Evolutionary conservation across 1,140 invertebrate species (phyloP), one percentile per base, ranked within the genome.

Genomic region (Drosophila tristis): DNA sequence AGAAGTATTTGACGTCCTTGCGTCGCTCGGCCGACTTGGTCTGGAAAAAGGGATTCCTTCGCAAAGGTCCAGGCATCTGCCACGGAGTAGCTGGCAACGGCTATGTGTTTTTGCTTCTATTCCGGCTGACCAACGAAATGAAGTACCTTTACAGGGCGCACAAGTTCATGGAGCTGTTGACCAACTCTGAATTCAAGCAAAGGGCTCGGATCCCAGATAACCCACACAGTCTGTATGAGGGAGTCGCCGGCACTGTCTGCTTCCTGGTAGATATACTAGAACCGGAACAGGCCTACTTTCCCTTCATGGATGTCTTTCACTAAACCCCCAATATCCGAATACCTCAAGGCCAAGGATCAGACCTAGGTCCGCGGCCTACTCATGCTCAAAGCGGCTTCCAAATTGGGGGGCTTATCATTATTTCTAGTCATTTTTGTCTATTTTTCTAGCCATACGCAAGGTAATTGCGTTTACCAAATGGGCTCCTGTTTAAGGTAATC

Each of bases 1-100:
- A 94, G 3, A 95, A 95, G 82, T 98, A 96, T 91, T 91, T 97
- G 8, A 86, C 95, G 6, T 94, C 96, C 1, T 95, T 95, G 90
- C 80, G 95, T 2, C 93, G 93, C 58, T 95, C 95, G 82, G 96
- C 94, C 0, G 96, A 98, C 67, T 78, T 97, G 9, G 94, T 97
- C 0, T 98, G 97, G 97, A 90, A 94, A 16, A 95, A 95, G 86
- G 97, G 97, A 1, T 92, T 98, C 9, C 91, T 98, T 23, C 95
- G 93, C 71, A 98, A 98, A 93, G 97, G 97, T 0, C 96, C 96
- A 39, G 95, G 95, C 8, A 95, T 97, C 47, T 98, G 97, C 91
- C 97, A 98, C 91, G 97, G 97, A 1, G 93, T 98, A 4, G 95
- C 96, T 43, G 97, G 97, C 42, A 97, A 95, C 93, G 97, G 95